Percentiles rank a stretch among this genome's conserved stretches.
phyloP scores from a whole-genome alignment of 2,888 invertebrate genomes.

The Tanytarsus gracilentus region DNA sequence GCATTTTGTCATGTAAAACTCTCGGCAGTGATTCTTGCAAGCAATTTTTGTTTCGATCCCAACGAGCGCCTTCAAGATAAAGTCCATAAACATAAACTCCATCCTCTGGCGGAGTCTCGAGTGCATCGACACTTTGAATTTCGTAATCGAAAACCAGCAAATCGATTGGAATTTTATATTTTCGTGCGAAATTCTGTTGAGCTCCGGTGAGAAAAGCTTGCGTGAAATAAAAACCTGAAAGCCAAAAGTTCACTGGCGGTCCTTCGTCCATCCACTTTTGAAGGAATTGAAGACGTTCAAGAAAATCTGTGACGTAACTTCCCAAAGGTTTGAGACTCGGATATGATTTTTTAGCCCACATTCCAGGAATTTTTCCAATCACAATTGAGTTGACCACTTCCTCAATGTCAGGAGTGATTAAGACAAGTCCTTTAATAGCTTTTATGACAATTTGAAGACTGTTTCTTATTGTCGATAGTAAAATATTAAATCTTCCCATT shows the following conservation, averaged over 20 bases:
- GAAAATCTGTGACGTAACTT: conserved; percentile 75
- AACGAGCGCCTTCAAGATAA: conserved; percentile 82
- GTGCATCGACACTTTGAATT: conserved; percentile 44
- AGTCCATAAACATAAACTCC: conserved; percentile 71
- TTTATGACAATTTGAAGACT: conserved; percentile 72
- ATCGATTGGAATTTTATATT: conserved; percentile 87
- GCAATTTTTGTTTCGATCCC: conserved; percentile 57
- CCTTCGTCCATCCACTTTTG: conserved; percentile 82
- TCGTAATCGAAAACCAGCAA: conserved; percentile 71
- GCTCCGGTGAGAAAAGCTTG: conserved; percentile 92
- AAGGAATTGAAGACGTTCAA: conserved; percentile 73
- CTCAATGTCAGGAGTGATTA: conserved; percentile 77
- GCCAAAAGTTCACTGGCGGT: conserved; percentile 76
- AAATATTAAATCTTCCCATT: conserved; percentile 67
- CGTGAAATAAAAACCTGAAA: conserved; percentile 91
- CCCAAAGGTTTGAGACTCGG: conserved; percentile 86
- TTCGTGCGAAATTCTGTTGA: conserved; percentile 86
- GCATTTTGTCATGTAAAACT: conserved; percentile 71
- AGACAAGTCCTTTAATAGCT: conserved; percentile 82
- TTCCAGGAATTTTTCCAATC: conserved; percentile 68
- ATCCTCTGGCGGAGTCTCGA: conserved; percentile 52
- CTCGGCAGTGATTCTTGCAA: conserved; percentile 76
- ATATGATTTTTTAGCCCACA: conserved; percentile 82
- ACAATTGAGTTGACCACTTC: conserved; percentile 75
- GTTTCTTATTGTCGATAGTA: conserved; percentile 61